A percentile compares a stretch with the other conserved stretches of the same genome.
Evolutionary conservation across 2,113 vertebrate species (phyloP).

Genomic region (Mirza zaza): DNA sequence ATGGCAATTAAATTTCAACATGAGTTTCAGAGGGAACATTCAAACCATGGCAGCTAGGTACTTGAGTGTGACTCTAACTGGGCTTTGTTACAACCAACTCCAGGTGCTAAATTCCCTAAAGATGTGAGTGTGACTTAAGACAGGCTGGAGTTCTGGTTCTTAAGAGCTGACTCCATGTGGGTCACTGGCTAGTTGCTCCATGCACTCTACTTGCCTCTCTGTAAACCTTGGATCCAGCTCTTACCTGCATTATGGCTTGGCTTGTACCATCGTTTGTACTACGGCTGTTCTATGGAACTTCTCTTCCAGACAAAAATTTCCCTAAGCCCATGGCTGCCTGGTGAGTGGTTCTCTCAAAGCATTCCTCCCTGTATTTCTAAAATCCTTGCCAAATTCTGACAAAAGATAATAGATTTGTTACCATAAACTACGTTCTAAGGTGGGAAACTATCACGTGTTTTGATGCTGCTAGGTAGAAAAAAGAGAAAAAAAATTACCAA

Average conservation of each 20-base stretch:
- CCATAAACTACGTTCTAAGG: background rate
- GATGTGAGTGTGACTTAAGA: background rate
- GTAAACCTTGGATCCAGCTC: background rate
- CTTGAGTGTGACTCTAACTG: background rate
- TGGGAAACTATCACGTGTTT: background rate
- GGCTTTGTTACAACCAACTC: background rate
- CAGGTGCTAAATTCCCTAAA: background rate
- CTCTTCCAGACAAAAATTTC: background rate
- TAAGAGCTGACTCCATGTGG: background rate
- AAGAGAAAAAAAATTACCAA: background rate
- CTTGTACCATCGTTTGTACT: background rate
- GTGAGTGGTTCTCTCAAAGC: background rate
- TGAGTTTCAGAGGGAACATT: background rate
- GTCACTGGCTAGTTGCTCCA: background rate
- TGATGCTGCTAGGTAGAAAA: background rate
- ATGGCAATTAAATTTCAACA: background rate
- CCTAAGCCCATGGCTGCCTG: background rate
- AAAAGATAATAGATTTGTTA: background rate
- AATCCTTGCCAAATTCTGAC: background rate
- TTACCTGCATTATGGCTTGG: background rate
- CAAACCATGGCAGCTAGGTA: background rate
- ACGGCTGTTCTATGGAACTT: background rate
- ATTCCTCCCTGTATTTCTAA: background rate
- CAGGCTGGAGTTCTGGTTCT: background rate
- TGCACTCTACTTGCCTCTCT: background rate